Percentiles rank a stretch among this genome's conserved stretches.
Evolutionary conservation across 2,113 vertebrate species (phyloP).

Genomic region (Heteronetta atricapilla): DNA sequence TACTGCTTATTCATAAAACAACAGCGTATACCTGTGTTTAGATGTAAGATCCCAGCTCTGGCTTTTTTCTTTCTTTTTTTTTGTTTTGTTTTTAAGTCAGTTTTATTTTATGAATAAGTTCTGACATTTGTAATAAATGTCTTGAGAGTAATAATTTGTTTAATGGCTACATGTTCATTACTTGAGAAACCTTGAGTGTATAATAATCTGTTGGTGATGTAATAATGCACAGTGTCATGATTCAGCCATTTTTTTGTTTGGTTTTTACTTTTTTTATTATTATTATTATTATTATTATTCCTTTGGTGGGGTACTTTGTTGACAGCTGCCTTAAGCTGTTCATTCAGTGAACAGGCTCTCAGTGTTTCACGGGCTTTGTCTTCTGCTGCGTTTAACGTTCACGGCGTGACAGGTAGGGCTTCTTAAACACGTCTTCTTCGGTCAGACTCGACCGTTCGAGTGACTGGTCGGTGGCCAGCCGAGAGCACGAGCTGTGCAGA

Average conservation of each 20-base stretch:
- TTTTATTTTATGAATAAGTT: constrained; percentile 83
- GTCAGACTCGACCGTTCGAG: constrained; percentile 1
- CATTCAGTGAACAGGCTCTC: constrained; percentile 71
- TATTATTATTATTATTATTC: background rate
- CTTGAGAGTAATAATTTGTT: constrained; percentile 81
- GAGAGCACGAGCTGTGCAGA: background rate
- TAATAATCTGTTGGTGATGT: constrained; percentile 61
- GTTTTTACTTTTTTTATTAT: background rate
- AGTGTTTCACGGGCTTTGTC: constrained; percentile 65
- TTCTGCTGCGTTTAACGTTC: constrained; percentile 51
- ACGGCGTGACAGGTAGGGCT: constrained; percentile 35
- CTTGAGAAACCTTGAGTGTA: constrained; percentile 75
- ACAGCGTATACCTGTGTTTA: constrained; percentile 81
- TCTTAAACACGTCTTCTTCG: background rate
- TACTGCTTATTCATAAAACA: constrained; percentile 82
- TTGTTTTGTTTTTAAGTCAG: constrained; percentile 60
- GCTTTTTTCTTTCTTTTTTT: constrained; percentile 39
- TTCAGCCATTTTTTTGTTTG: constrained; percentile 32
- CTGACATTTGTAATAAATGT: constrained; percentile 86
- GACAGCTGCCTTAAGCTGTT: constrained; percentile 75
- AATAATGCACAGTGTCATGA: constrained; percentile 54
- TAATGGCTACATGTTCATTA: constrained; percentile 78
- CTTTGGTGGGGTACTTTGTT: constrained; percentile 64
- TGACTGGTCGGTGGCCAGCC: background rate
- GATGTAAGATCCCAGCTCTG: constrained; percentile 79